A percentile compares a stretch with the other conserved stretches of the same genome.
phyloP scores from a whole-genome alignment of 2,113 vertebrate genomes.

The Syngnathus scovelli region DNA sequence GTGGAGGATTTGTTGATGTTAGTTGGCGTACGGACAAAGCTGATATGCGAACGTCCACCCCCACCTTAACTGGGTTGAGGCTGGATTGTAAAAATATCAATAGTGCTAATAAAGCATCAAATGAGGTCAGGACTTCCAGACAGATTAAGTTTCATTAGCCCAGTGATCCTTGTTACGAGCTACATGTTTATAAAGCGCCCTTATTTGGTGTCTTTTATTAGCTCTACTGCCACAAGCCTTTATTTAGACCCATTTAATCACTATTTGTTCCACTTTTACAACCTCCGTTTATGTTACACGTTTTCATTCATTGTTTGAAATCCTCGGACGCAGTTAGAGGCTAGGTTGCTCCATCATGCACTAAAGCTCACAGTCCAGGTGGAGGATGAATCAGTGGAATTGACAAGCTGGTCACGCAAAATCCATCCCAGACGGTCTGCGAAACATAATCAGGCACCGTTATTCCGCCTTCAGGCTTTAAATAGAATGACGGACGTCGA shows the following conservation, averaged over 20 bases:
- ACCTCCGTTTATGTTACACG: no score
- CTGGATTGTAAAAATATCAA: slow-evolving; percentile 48
- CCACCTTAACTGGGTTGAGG: background rate
- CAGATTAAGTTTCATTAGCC: slow-evolving; percentile 6
- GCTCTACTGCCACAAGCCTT: background rate
- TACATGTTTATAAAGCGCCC: background rate
- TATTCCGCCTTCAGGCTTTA: background rate
- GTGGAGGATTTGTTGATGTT: background rate
- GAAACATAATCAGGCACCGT: background rate
- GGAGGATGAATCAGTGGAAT: slow-evolving; percentile 21
- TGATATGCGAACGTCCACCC: slow-evolving; percentile 50
- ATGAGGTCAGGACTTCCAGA: slow-evolving; percentile 64
- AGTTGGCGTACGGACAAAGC: slow-evolving; percentile 14
- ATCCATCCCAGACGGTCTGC: background rate
- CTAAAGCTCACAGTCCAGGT: slow-evolving; percentile 4
- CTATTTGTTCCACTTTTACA: no score
- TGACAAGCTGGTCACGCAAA: background rate
- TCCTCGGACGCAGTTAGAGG: background rate
- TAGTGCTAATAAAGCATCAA: slow-evolving; percentile 54
- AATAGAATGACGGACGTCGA: background rate
- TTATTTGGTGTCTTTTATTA: background rate
- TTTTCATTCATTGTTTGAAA: background rate
- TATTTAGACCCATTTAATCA: no score
- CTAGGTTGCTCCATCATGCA: no score
- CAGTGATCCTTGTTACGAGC: background rate